Percentiles rank a stretch among this genome's conserved stretches.
These are phyloP conservation scores for Abrostola triplasia DNA, from an alignment of 2,888 invertebrate genomes.

Conservation along the genomic window DNA sequence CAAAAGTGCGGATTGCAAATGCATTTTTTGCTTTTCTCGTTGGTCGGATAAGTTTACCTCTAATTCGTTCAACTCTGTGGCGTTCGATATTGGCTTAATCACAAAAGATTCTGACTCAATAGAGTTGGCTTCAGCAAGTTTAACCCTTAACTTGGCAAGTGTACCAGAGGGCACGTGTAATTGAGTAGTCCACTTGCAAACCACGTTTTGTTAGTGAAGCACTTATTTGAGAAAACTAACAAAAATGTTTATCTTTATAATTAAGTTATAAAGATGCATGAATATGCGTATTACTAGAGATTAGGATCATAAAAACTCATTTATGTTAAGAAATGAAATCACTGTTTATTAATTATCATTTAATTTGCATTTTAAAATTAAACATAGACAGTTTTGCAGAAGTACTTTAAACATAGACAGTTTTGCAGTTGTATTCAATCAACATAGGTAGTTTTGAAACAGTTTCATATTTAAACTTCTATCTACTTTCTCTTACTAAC, in stretches of 20 bases:
- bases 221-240: constrained; percentile 8
- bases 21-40: too few species aligned
- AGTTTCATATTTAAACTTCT: constrained; percentile 11
- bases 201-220: constrained; percentile 5
- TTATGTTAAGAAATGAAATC: constrained; percentile 13
- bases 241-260: constrained; percentile 6
- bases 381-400: constrained; percentile 8
- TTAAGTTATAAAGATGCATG: constrained; percentile 5
- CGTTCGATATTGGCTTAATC: too few species aligned
- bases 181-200: constrained; percentile 16
- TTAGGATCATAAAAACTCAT: constrained; percentile 7
- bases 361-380: constrained; percentile 17
- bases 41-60: too few species aligned
- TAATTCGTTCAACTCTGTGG: too few species aligned
- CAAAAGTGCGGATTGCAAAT: too few species aligned
- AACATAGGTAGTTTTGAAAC: constrained; percentile 23
- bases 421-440: constrained; percentile 19
- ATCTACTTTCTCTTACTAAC: background rate
- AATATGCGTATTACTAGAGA: constrained; percentile 6
- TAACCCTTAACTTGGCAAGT: too few species aligned
- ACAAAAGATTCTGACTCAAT: too few species aligned
- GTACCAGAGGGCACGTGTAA: too few species aligned
- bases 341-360: constrained; percentile 8
- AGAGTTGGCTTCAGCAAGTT: too few species aligned
- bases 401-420: constrained; percentile 17